These are phyloP conservation scores for Apogon talboti DNA, from an alignment of 2,797 vertebrate species.

Conservation along the genomic window DNA sequence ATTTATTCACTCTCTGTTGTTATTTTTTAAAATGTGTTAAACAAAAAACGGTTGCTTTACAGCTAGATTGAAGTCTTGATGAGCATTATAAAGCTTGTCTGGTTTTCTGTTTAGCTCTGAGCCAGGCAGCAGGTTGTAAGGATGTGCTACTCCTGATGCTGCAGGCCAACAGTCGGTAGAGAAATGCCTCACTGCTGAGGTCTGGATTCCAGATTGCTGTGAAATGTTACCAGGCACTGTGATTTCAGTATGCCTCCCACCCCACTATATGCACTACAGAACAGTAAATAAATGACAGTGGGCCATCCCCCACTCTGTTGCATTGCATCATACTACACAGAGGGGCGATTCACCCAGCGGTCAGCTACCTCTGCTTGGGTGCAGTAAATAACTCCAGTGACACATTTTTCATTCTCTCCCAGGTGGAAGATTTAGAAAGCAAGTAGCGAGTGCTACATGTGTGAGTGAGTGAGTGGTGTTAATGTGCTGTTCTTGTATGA, in stretches of 20 bases:
- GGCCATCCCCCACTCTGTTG: conserved; percentile 26
- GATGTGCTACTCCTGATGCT: conserved; percentile 79
- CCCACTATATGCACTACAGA: conserved; percentile 21
- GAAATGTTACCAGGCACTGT: conserved; percentile 81
- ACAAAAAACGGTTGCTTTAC: conserved; percentile 11
- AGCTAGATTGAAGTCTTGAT: conserved; percentile 17
- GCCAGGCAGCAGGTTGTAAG: conserved; percentile 83
- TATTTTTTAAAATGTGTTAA: too few relatives aligned
- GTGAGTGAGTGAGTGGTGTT: conserved; percentile 32
- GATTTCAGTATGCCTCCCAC: conserved; percentile 60
- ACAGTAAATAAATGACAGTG: conserved; percentile 76
- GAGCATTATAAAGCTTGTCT: conserved; percentile 37
- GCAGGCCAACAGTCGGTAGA: conserved; percentile 77
- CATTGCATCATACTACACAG: conserved; percentile 75
- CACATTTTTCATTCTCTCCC: conserved; percentile 78
- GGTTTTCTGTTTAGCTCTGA: conserved; percentile 57
- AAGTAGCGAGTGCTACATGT: conserved; percentile 51
- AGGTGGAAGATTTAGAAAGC: conserved; percentile 74
- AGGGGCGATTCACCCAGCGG: conserved; percentile 69
- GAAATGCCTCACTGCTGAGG: conserved; percentile 85
- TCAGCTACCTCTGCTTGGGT: conserved; percentile 67
- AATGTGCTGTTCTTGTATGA: conserved; percentile 19
- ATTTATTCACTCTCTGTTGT: too few relatives aligned
- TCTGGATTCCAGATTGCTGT: conserved; percentile 78
- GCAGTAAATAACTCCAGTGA: conserved; percentile 70